A percentile compares a stretch with the other conserved stretches of the same genome.
phyloP scores from a whole-genome alignment of 2,113 vertebrate genomes.

The Eurystomus gularis region DNA sequence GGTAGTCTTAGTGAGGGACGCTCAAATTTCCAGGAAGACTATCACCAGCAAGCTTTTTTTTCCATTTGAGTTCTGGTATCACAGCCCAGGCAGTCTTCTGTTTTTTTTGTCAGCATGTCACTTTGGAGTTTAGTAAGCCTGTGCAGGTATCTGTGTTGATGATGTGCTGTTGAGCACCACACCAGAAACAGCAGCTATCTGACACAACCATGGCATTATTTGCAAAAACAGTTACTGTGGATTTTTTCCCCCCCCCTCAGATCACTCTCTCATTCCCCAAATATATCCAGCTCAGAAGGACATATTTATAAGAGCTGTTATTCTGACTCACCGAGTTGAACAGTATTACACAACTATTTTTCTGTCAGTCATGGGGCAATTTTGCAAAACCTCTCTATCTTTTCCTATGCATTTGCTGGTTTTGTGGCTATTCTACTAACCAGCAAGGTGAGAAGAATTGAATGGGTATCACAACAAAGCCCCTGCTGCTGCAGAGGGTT shows the following conservation, averaged over 20 bases:
- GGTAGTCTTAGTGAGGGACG: background rate
- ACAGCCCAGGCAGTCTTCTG: background rate
- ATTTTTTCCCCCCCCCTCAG: background rate
- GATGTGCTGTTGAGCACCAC: background rate
- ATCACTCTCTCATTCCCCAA: background rate
- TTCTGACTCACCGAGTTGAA: conserved; percentile 62
- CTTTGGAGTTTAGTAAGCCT: conserved; percentile 1
- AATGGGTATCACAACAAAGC: conserved; percentile 68
- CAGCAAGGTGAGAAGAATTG: conserved; percentile 63
- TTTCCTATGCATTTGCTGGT: conserved; percentile 68
- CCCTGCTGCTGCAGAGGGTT: conserved; percentile 68
- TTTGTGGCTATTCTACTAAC: conserved; percentile 73
- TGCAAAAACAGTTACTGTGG: background rate
- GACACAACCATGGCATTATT: background rate
- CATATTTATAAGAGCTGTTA: conserved; percentile 59
- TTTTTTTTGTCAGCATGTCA: conserved; percentile 11
- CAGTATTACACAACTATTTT: conserved; percentile 74
- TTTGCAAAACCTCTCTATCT: conserved; percentile 64
- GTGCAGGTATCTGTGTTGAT: background rate
- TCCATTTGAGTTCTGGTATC: conserved; percentile 10
- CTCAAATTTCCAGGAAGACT: background rate
- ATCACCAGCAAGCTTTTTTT: conserved; percentile 4
- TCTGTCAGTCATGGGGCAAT: conserved; percentile 66
- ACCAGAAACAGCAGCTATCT: background rate
- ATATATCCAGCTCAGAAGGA: conserved; percentile 56